These are phyloP conservation scores for Malachius bipustulatus DNA, from an alignment of 2,888 invertebrate species.

Conservation along the genomic window DNA sequence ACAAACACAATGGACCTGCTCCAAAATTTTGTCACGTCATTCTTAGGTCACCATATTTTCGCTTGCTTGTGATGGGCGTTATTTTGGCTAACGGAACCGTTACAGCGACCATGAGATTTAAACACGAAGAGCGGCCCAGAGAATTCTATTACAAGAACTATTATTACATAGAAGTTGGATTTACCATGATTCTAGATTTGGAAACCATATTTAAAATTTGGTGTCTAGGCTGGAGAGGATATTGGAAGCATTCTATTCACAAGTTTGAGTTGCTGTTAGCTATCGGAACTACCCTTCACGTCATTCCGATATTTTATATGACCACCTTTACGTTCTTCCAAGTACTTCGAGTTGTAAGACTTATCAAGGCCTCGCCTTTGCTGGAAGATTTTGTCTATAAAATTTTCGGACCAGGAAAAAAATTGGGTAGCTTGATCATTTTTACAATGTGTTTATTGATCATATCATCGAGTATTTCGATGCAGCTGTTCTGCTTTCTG, in stretches of 20 bases:
- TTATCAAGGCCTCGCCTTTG: conserved; percentile 98
- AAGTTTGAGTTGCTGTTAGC: conserved; percentile 93
- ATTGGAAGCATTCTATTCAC: conserved; percentile 91
- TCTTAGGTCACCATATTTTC: conserved; percentile 82
- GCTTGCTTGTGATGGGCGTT: conserved; percentile 84
- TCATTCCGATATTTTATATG: conserved; percentile 81
- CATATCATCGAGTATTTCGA: conserved; percentile 96
- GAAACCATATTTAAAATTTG: conserved; percentile 96
- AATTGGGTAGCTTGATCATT: conserved; percentile 97
- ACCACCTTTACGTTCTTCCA: conserved; percentile 95
- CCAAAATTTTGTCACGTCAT: conserved; percentile 77
- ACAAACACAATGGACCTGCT: conserved; percentile 80
- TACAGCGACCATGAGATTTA: conserved; percentile 90
- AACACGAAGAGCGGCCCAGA: conserved; percentile 76
- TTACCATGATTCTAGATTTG: conserved; percentile 86
- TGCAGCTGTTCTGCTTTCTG: conserved; percentile 96
- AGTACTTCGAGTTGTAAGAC: conserved; percentile 86
- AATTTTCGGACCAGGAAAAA: conserved; percentile 90
- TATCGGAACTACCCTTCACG: conserved; percentile 86
- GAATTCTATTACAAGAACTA: conserved; percentile 80
- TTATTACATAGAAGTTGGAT: conserved; percentile 89
- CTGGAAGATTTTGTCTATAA: conserved; percentile 96
- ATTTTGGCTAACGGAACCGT: conserved; percentile 93
- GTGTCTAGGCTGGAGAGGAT: conserved; percentile 91
- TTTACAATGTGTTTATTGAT: conserved; percentile 99